Conservation (phyloP, 2,888 invertebrate genomes). For the Aphodius granarius region DNA sequence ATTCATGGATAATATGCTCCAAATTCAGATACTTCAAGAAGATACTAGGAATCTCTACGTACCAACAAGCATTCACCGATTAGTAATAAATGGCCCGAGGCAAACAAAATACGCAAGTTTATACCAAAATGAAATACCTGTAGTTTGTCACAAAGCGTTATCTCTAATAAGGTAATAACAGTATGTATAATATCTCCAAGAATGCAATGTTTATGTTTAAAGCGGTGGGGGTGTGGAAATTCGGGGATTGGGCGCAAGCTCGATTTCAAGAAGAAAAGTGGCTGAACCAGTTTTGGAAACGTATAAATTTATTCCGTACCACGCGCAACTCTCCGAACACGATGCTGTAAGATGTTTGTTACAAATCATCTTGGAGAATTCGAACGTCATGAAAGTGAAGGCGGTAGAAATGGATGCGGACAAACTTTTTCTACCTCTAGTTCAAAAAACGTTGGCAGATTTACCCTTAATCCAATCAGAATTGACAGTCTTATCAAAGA, state of each 20-base stretch:
- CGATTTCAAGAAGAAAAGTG: slow-evolving; percentile 69
- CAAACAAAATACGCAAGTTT: slow-evolving; percentile 30
- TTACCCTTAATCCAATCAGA: slow-evolving; percentile 71
- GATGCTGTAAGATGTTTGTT: slow-evolving; percentile 61
- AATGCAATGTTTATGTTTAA: slow-evolving; percentile 19
- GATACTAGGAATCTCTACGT: slow-evolving; percentile 70
- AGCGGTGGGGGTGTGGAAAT: slow-evolving; percentile 78
- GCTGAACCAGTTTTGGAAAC: slow-evolving; percentile 78
- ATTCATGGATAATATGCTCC: slow-evolving; percentile 86
- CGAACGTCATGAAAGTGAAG: slow-evolving; percentile 63
- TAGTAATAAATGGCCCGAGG: slow-evolving; percentile 28
- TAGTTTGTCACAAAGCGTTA: slow-evolving; percentile 52
- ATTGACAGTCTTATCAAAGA: slow-evolving; percentile 60
- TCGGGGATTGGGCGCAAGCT: slow-evolving; percentile 73
- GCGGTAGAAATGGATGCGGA: slow-evolving; percentile 52
- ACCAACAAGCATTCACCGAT: slow-evolving; percentile 56
- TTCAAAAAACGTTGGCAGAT: slow-evolving; percentile 66
- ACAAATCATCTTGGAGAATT: slow-evolving; percentile 75
- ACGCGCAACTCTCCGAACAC: slow-evolving; percentile 34
- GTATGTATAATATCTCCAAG: neutral
- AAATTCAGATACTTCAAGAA: slow-evolving; percentile 70
- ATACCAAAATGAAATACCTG: slow-evolving; percentile 38
- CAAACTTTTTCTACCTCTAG: slow-evolving; percentile 55
- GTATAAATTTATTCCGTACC: slow-evolving; percentile 71
- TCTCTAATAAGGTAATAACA: slow-evolving; percentile 11